Evolutionary conservation across 2,888 invertebrate species (phyloP).

Genomic region (Phytoseiulus persimilis): DNA sequence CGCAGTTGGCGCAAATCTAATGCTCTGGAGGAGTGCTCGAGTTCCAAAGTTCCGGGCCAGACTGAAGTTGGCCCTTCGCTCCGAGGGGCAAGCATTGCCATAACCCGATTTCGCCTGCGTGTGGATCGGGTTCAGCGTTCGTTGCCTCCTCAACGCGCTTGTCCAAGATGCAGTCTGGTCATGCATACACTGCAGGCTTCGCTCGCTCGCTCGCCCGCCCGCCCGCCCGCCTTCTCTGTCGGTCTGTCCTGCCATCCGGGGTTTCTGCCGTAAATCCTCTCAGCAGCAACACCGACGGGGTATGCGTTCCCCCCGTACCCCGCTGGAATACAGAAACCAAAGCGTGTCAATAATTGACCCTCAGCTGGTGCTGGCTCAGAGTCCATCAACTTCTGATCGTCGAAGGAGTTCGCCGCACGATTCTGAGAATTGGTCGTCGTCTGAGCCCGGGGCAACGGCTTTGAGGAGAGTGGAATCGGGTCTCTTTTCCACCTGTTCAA

Average conservation of each 20-base stretch:
- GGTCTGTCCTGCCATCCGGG: neutral
- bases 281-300: neutral
- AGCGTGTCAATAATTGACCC: conserved; percentile 34
- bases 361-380: neutral
- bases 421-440: neutral
- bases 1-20: neutral
- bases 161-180: neutral
- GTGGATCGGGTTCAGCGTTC: neutral
- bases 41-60: neutral
- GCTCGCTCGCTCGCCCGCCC: neutral
- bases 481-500: too few relatives aligned
- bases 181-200: neutral
- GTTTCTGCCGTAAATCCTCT: neutral
- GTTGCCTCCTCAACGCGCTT: neutral
- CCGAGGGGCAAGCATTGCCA: neutral
- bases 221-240: neutral
- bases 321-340: neutral
- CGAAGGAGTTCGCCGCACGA: neutral
- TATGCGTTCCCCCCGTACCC: neutral
- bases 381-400: neutral
- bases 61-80: neutral
- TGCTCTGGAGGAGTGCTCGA: neutral
- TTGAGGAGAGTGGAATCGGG: too few relatives aligned
- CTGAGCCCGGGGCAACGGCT: neutral
- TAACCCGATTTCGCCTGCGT: neutral